phyloP scores from a whole-genome alignment of 2,113 vertebrate species.

The Origma solitaria region DNA sequence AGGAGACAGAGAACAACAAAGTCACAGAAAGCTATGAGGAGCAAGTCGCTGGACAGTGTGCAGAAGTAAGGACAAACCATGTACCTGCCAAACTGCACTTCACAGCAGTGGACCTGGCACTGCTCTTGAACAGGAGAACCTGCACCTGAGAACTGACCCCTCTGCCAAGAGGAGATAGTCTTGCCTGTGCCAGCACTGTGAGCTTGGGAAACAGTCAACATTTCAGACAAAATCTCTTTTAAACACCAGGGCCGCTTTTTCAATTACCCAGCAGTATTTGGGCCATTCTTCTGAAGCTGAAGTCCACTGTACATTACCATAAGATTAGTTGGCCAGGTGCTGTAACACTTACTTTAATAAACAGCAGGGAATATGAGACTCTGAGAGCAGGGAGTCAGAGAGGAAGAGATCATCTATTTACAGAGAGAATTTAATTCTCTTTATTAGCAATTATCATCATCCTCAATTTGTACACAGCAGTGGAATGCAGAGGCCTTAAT shows the following conservation, averaged over 20 bases:
- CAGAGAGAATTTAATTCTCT: background rate
- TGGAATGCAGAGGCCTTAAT: background rate
- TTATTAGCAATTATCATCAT: background rate
- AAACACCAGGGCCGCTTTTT: background rate
- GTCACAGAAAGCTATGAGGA: background rate
- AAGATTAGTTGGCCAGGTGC: background rate
- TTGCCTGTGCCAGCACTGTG: background rate
- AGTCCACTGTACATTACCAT: background rate
- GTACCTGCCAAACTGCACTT: background rate
- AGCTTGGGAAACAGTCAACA: background rate
- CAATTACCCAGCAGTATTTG: background rate
- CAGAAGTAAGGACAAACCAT: background rate
- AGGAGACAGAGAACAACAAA: background rate
- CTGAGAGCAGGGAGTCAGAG: background rate
- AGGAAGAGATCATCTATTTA: background rate
- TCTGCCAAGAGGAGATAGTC: background rate
- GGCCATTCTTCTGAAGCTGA: background rate
- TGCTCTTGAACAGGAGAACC: background rate
- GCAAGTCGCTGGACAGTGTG: background rate
- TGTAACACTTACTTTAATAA: background rate
- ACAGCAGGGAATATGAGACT: background rate
- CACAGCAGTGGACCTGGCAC: background rate
- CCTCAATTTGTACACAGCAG: background rate
- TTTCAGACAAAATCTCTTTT: background rate
- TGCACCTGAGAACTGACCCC: background rate